Percentiles rank a stretch among this genome's conserved stretches.
Evolutionary conservation across 2,888 invertebrate genomes (phyloP).

Genomic region (Drosophila anceps): DNA sequence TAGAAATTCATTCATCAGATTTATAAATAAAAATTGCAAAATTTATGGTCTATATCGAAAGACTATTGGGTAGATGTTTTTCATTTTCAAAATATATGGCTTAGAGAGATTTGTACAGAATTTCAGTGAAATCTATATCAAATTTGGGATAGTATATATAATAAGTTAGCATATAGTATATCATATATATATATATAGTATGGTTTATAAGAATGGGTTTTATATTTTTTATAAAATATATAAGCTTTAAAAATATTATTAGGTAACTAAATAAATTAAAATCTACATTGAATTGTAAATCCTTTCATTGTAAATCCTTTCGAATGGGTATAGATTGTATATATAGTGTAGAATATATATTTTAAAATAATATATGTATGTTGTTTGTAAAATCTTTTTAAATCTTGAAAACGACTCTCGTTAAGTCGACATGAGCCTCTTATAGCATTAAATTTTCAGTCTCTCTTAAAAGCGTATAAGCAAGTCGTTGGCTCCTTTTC

Average conservation of each 20-base stretch:
- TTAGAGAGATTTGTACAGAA: background rate
- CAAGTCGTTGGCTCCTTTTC: constrained; percentile 5
- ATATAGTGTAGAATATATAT: background rate
- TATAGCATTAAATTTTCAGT: background rate
- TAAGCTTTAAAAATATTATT: too few species aligned
- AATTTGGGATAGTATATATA: too few species aligned
- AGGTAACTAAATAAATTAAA: too few species aligned
- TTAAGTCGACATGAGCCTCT: background rate
- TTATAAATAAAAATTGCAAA: too few species aligned
- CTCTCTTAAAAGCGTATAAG: background rate
- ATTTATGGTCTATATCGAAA: too few species aligned
- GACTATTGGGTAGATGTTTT: background rate
- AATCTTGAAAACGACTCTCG: too few species aligned
- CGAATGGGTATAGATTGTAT: background rate
- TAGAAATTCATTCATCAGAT: constrained; percentile 1
- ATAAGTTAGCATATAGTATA: too few species aligned
- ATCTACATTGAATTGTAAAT: background rate
- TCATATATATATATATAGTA: too few species aligned
- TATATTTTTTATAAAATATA: too few species aligned
- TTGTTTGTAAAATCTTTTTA: background rate
- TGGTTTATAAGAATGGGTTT: too few species aligned
- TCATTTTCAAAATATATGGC: background rate
- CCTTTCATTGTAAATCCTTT: background rate
- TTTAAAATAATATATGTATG: too few species aligned
- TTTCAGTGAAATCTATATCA: background rate